Conservation (phyloP, 1,140 invertebrate genomes). For the Drosophila eugracilis region DNA sequence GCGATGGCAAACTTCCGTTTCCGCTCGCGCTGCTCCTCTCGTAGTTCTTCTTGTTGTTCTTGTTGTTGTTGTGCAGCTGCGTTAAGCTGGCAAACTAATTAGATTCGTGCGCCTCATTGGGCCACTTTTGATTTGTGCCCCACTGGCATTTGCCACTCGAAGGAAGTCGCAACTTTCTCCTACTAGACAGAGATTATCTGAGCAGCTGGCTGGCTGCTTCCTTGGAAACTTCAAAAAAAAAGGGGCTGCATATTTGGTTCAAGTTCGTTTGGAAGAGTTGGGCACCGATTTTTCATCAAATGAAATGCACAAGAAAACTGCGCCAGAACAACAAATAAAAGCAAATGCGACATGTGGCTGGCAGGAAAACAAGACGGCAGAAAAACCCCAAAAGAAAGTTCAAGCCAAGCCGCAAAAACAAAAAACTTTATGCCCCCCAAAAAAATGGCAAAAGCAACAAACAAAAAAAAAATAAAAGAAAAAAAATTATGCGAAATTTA, state of each 20-base stretch:
- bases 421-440: conserved; percentile 61
- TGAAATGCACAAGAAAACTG: conserved; percentile 67
- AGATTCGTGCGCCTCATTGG: conserved; percentile 77
- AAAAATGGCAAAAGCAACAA: conserved; percentile 8
- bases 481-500: conserved; percentile 83
- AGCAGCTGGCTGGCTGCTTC: conserved; percentile 38
- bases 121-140: conserved; percentile 72
- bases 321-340: conserved; percentile 70
- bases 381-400: conserved; percentile 58
- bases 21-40: conserved; percentile 28
- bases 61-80: conserved; percentile 8
- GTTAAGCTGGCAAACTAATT: conserved; percentile 72
- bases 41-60: neutral
- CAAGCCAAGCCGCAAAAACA: conserved; percentile 77
- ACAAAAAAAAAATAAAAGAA: conserved; percentile 30
- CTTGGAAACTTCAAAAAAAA: neutral
- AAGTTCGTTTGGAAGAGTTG: conserved; percentile 55
- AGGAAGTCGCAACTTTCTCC: conserved; percentile 21
- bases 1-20: conserved; percentile 68
- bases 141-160: neutral
- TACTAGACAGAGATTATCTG: conserved; percentile 33
- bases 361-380: conserved; percentile 46
- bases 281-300: conserved; percentile 59
- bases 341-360: conserved; percentile 78
- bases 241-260: conserved; percentile 70